Evolutionary conservation across 2,888 invertebrate genomes (phyloP).

Genomic region (Ceriagrion tenellum): DNA sequence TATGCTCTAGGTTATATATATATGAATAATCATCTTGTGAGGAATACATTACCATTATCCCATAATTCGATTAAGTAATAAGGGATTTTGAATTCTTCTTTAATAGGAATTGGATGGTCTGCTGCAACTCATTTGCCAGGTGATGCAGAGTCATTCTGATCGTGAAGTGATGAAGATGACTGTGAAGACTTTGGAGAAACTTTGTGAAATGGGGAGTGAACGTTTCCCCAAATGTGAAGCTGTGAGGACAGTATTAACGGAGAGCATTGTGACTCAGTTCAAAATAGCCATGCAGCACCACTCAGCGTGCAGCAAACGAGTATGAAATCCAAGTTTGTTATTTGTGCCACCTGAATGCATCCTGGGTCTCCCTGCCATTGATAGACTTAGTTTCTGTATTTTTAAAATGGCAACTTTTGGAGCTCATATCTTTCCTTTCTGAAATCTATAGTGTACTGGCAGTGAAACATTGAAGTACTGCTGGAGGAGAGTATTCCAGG

Average conservation of each 20-base stretch:
- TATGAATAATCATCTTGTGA: too few species aligned
- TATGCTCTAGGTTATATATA: too few species aligned
- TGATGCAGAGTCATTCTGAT: constrained; percentile 81
- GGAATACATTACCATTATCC: too few species aligned
- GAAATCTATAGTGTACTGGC: too few species aligned
- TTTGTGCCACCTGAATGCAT: too few species aligned
- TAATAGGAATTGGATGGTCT: constrained; percentile 79
- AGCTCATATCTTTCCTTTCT: too few species aligned
- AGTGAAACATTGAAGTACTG: too few species aligned
- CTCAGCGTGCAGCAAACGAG: constrained; percentile 72
- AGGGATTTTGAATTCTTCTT: neutral
- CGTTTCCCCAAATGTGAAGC: constrained; percentile 79
- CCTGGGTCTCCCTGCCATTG: too few species aligned
- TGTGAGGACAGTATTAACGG: constrained; percentile 79
- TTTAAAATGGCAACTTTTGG: too few species aligned
- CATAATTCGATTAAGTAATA: neutral
- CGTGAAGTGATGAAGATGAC: constrained; percentile 80
- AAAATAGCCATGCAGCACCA: constrained; percentile 75
- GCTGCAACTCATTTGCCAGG: constrained; percentile 78
- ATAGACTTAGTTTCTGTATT: too few species aligned
- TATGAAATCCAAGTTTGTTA: constrained; percentile 69
- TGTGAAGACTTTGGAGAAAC: constrained; percentile 79
- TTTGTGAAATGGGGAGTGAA: constrained; percentile 79
- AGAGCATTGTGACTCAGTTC: constrained; percentile 78
- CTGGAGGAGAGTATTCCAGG: too few species aligned